A percentile compares a stretch with the other conserved stretches of the same genome.
These are phyloP conservation scores for Selenia dentaria DNA, from an alignment of 2,888 invertebrate species.

Conservation along the genomic window DNA sequence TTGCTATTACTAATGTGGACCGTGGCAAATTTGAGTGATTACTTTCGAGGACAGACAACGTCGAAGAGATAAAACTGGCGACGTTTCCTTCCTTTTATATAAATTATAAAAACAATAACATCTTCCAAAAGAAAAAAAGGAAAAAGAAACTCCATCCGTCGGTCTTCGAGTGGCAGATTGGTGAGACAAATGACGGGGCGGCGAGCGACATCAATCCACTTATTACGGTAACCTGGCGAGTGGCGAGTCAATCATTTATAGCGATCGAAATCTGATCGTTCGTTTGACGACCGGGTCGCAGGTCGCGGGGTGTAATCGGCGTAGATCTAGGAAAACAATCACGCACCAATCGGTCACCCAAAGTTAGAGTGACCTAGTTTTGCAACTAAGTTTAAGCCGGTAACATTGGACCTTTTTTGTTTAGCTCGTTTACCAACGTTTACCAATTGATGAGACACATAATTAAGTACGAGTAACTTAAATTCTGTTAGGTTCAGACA, in stretches of 20 bases:
- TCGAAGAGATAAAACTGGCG: no score
- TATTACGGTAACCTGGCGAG: constrained; percentile 65
- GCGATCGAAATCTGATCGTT: constrained; percentile 72
- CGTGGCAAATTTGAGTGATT: no score
- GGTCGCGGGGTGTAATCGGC: background rate
- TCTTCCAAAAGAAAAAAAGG: background rate
- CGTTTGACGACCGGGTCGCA: constrained; percentile 69
- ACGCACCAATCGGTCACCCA: background rate
- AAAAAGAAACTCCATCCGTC: constrained; percentile 12
- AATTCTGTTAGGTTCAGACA: no score
- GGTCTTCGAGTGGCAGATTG: constrained; percentile 6
- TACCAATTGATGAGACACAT: no score
- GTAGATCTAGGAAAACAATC: background rate
- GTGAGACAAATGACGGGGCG: constrained; percentile 70
- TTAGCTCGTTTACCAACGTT: no score
- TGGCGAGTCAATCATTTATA: constrained; percentile 65
- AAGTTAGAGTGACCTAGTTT: background rate
- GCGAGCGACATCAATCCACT: constrained; percentile 71
- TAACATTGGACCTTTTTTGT: no score
- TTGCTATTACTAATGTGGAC: no score
- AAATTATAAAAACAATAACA: no score
- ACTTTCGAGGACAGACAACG: no score
- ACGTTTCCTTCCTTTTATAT: no score
- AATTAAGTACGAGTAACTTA: no score
- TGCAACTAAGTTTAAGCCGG: no score